phyloP scores from a whole-genome alignment of 1,140 invertebrate species.

The Andrena cerasifolii region DNA sequence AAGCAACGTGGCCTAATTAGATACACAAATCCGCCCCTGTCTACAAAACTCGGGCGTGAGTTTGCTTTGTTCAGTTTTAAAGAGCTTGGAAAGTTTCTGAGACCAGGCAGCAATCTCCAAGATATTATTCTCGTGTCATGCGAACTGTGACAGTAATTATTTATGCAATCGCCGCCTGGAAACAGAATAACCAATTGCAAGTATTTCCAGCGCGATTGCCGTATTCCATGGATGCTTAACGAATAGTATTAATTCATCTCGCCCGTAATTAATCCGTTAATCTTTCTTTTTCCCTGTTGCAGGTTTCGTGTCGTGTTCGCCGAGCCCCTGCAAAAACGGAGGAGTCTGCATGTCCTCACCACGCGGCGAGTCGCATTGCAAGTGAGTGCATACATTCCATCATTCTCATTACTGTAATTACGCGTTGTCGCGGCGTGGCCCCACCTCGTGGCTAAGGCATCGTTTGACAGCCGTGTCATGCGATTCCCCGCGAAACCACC shows the following conservation, averaged over 20 bases:
- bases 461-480: constrained; percentile 37
- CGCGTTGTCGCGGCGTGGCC: constrained; percentile 12
- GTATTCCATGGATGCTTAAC: neutral
- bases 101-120: no score
- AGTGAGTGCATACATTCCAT: constrained; percentile 86
- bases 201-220: neutral
- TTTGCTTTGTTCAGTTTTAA: no score
- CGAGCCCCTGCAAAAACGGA: constrained; percentile 92
- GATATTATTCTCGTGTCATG: no score
- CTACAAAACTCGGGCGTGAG: no score
- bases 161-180: no score
- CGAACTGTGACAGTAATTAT: no score
- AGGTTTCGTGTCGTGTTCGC: constrained; percentile 93
- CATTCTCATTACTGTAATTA: constrained; percentile 43
- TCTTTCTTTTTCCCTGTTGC: constrained; percentile 77
- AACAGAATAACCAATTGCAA: no score
- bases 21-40: no score
- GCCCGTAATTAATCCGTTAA: constrained; percentile 5
- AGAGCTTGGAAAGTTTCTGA: no score
- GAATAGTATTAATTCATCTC: neutral
- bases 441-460: neutral
- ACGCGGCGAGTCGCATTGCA: constrained; percentile 90
- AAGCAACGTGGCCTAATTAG: no score
- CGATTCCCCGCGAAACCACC: constrained; percentile 38
- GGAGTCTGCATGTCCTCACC: constrained; percentile 88